Base-by-base conservation (phyloP, 2,797 vertebrate genomes). In the Sciaenops ocellatus region DNA sequence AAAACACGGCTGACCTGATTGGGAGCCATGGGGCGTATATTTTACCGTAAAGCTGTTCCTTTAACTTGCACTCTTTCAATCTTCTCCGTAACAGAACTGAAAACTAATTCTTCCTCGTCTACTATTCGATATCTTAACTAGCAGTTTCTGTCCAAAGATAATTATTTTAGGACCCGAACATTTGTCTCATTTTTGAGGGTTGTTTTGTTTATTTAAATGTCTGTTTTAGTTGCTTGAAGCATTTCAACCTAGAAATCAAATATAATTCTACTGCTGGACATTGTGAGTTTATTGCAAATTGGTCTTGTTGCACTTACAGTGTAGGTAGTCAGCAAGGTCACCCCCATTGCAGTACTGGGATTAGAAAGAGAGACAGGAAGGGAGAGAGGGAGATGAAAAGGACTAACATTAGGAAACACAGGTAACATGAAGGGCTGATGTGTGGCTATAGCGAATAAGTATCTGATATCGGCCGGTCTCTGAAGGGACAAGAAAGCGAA, bases 311-410 rank as follows among this genome's bases (percentile, higher is more conserved):
- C 61, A 97, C 98, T 97, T 95, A 99, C 98, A 96, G 92, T 99
- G 98, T 86, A 99, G 95, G 87, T 99, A 99, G 92, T 99, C 98
- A 2, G 98, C 98, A 77, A 99, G 96, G 92, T 99, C 98, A 8
- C 98, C 98, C 1, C 98, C 98, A 3, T 99, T 99, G 89, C 98
- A 99, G 90, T 99, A 99, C 98, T 99, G 89, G 48, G 91, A 91
- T 57, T 11, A 63, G 20, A 81, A 50, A 87, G 15, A 89, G 41
- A 87, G 68, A 56, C 56, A 51, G 52, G 34, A 16, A 34, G 16
- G 69, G 18, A 71, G 17, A 48, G 17, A 34, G 26, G 48, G 41
- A 67, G 69, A 74, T 69, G 42, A 79, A 78, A 79, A 68, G 24
- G 66, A 83, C 83, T 56, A 73, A 46, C 55, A 75, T 87, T 60